Conservation (phyloP, 2,888 invertebrate species). For the Nemoura dubitans region DNA sequence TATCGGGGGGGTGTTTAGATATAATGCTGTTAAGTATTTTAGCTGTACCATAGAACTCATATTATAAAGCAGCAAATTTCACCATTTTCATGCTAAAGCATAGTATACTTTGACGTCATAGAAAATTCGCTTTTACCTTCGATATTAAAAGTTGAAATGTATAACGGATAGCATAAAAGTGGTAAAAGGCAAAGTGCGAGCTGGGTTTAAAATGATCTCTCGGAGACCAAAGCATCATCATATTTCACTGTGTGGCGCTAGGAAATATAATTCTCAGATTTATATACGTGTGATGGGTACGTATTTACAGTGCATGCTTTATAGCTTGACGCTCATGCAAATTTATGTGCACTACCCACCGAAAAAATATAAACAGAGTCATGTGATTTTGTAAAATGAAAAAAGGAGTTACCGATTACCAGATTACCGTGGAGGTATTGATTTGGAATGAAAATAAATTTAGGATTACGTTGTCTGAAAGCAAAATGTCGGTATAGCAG, state of each 20-base stretch:
- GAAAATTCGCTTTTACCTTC: neutral
- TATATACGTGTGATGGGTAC: neutral
- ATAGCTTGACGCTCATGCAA: conserved; percentile 2
- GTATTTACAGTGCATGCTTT: neutral
- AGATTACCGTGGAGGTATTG: conserved; percentile 25
- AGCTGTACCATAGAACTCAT: neutral
- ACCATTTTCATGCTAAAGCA: neutral
- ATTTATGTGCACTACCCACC: conserved; percentile 21
- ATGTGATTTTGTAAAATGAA: neutral
- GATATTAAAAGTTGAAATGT: neutral
- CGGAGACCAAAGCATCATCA: neutral
- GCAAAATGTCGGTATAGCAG: neutral
- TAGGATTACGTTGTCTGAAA: conserved; percentile 9
- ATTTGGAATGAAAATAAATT: conserved; percentile 36
- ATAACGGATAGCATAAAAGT: neutral
- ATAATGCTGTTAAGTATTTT: neutral
- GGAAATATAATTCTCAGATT: conserved; percentile 12
- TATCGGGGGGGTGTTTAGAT: neutral
- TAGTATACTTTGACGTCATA: neutral
- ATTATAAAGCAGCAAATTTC: neutral
- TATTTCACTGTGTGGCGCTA: neutral
- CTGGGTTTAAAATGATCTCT: neutral
- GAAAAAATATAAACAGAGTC: neutral
- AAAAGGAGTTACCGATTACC: conserved; percentile 25
- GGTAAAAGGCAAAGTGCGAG: neutral